Percentiles rank a stretch among this genome's conserved stretches.
Evolutionary conservation across 2,113 vertebrate genomes (phyloP).

Genomic region (Sialia sialis): DNA sequence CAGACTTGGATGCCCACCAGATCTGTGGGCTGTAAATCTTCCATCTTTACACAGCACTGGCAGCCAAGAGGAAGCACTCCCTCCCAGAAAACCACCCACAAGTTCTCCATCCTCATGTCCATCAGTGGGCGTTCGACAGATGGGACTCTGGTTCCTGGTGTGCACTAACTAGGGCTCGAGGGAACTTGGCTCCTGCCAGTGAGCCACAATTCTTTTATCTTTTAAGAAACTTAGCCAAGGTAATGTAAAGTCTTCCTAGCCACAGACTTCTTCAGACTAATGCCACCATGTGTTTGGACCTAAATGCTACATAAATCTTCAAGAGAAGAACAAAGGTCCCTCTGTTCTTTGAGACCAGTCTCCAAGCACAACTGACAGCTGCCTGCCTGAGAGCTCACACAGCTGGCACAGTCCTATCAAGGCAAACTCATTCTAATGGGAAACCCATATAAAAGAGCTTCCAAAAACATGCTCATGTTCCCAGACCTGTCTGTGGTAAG

Average conservation of each 20-base stretch:
- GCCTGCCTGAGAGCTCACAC: neutral
- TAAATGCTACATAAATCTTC: neutral
- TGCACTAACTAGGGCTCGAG: neutral
- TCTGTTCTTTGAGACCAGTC: neutral
- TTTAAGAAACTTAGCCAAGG: neutral
- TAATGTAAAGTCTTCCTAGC: neutral
- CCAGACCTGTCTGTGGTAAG: neutral
- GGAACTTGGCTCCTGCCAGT: neutral
- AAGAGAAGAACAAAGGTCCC: neutral
- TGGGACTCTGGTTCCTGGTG: neutral
- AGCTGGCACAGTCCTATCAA: neutral
- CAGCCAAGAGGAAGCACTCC: constrained; percentile 15
- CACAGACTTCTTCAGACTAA: neutral
- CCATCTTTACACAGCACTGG: neutral
- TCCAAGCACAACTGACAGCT: neutral
- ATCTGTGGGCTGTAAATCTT: neutral
- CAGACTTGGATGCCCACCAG: neutral
- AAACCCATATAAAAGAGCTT: neutral
- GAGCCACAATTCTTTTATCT: neutral
- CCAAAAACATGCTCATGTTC: fast-evolving
- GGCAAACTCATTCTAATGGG: neutral
- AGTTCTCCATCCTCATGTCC: neutral
- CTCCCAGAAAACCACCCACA: neutral
- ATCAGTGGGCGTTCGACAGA: neutral
- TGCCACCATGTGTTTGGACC: neutral